phyloP scores from a whole-genome alignment of 2,888 invertebrate species.

The Clivina fossor region DNA sequence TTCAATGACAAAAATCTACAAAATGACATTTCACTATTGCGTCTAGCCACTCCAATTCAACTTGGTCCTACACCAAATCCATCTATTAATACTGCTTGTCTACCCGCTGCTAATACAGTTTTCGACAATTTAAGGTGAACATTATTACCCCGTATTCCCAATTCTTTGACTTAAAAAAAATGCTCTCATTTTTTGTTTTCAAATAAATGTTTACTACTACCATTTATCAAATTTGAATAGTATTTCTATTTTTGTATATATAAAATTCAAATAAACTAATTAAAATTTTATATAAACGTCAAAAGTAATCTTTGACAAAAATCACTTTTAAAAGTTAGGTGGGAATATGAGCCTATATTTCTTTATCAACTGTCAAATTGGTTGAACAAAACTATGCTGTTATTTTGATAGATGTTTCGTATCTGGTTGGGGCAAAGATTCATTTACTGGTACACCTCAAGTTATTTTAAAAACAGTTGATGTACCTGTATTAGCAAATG shows the following conservation, averaged over 20 bases:
- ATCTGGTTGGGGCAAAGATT: constrained; percentile 84
- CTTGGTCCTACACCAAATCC: constrained; percentile 57
- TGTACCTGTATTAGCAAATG: constrained; percentile 64
- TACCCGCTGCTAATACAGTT: constrained; percentile 53
- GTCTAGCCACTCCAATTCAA: constrained; percentile 62
- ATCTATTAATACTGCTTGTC: constrained; percentile 62
- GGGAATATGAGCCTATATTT: too few relatives aligned
- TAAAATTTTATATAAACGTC: too few relatives aligned
- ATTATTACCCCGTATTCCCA: neutral
- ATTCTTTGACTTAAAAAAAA: neutral
- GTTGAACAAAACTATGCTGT: neutral
- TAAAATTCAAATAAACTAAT: neutral
- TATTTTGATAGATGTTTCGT: constrained; percentile 60
- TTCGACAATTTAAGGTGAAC: constrained; percentile 6
- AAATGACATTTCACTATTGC: constrained; percentile 80
- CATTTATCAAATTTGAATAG: neutral
- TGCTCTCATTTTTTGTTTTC: neutral
- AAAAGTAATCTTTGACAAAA: too few relatives aligned
- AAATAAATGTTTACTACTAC: neutral
- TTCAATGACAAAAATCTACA: constrained; percentile 71
- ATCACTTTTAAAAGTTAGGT: too few relatives aligned
- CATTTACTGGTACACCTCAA: constrained; percentile 55
- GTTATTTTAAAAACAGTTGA: constrained; percentile 59
- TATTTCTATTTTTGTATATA: neutral
- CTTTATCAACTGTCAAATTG: neutral